A percentile compares a stretch with the other conserved stretches of the same genome.
Evolutionary conservation across 1,140 invertebrate species (phyloP).

Genomic region (Aporrectodea caliginosa): DNA sequence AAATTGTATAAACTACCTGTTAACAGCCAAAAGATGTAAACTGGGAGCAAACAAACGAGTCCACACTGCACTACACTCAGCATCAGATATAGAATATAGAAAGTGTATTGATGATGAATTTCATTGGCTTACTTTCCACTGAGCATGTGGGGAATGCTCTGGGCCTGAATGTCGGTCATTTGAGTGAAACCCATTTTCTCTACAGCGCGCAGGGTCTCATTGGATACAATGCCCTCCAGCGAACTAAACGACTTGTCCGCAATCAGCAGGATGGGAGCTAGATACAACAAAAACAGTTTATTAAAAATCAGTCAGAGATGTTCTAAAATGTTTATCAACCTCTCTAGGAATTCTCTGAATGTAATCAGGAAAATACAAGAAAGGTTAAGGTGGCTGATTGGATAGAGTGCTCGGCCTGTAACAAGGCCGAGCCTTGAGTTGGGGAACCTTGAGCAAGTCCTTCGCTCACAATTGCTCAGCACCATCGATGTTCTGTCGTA

Average conservation of each 20-base stretch:
- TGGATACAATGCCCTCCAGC: conserved; percentile 59
- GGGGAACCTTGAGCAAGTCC: no score
- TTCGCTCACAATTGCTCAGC: neutral
- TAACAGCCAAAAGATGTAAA: neutral
- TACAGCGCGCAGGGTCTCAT: conserved; percentile 81
- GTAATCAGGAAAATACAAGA: neutral
- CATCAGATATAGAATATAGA: conserved; percentile 13
- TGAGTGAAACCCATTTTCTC: conserved; percentile 88
- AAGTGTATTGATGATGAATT: conserved; percentile 25
- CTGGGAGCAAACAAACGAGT: neutral
- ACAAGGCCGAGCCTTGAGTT: no score
- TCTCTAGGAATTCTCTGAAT: neutral
- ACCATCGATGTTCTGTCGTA: neutral
- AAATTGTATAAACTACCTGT: neutral
- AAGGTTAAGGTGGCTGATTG: no score
- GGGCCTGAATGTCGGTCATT: conserved; percentile 96
- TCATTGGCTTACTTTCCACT: conserved; percentile 73
- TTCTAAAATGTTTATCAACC: neutral
- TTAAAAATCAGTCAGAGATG: neutral
- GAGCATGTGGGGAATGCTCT: conserved; percentile 83
- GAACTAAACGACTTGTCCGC: conserved; percentile 56
- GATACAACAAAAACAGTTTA: neutral
- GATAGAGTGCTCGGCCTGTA: no score
- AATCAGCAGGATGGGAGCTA: neutral
- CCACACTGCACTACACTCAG: no score